Evolutionary conservation across 2,113 vertebrate species (phyloP).

Genomic region (Scalopus aquaticus): DNA sequence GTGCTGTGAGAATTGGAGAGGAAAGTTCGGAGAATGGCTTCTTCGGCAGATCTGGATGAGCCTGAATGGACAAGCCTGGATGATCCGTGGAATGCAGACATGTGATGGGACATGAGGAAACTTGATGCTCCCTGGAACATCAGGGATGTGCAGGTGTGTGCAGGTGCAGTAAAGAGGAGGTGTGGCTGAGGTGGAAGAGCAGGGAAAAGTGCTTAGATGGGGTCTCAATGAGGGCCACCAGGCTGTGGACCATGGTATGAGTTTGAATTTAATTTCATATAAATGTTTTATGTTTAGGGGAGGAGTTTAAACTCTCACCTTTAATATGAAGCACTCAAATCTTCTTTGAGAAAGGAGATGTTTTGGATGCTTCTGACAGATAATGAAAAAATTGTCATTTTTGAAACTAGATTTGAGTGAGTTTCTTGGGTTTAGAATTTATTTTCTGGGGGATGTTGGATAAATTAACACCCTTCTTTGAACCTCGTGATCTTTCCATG

Average conservation of each 20-base stretch:
- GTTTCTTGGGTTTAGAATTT: neutral
- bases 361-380: neutral
- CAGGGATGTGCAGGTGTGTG: neutral
- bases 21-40: too few species aligned
- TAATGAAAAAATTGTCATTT: neutral
- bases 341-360: neutral
- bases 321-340: accelerated
- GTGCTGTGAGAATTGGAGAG: accelerated
- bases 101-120: accelerated
- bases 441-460: accelerated
- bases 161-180: neutral
- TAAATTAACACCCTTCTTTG: neutral
- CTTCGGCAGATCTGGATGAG: neutral
- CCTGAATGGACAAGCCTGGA: neutral
- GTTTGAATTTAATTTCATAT: accelerated
- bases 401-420: accelerated
- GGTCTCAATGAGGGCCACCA: accelerated
- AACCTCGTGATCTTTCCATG: too few species aligned
- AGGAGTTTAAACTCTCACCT: too few species aligned
- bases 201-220: accelerated
- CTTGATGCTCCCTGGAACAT: too few species aligned
- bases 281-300: neutral
- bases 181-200: neutral
- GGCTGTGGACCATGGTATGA: accelerated
- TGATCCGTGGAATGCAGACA: neutral